Evolutionary conservation across 2,113 vertebrate species (phyloP).

Genomic region (Ailurus styani): DNA sequence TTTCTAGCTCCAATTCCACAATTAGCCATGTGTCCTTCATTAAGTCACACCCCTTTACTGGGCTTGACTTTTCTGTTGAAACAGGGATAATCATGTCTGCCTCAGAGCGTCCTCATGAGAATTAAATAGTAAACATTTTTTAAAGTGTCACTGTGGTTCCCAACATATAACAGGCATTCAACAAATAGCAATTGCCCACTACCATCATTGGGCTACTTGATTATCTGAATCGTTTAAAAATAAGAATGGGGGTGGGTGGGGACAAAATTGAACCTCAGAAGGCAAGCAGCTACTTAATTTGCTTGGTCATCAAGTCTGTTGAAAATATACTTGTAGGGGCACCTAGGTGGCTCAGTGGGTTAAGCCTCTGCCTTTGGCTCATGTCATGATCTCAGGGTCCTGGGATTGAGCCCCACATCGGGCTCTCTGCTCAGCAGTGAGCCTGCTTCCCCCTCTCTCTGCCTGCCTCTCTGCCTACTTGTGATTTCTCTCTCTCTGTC

Average conservation of each 20-base stretch:
- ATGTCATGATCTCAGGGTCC: too few relatives aligned
- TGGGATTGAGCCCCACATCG: too few relatives aligned
- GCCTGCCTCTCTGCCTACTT: too few relatives aligned
- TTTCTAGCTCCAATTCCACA: background rate
- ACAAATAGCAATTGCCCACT: background rate
- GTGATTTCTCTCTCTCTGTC: too few relatives aligned
- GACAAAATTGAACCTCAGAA: background rate
- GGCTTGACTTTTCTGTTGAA: background rate
- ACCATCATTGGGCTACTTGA: background rate
- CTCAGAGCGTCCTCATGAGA: background rate
- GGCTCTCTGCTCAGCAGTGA: too few relatives aligned
- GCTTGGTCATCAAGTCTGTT: background rate
- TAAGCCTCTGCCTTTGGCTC: too few relatives aligned
- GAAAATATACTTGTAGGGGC: constrained; percentile 16
- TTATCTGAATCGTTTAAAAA: background rate
- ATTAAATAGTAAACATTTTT: background rate
- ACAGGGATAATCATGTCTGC: background rate
- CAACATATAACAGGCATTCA: background rate
- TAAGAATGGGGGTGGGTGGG: background rate
- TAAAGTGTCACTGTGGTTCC: background rate
- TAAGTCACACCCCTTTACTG: background rate
- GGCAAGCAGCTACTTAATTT: background rate
- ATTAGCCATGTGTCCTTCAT: background rate
- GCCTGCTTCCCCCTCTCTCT: too few relatives aligned
- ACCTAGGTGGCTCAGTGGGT: too few relatives aligned